phyloP scores from a whole-genome alignment of 2,797 vertebrate genomes.

The Morelia viridis region DNA sequence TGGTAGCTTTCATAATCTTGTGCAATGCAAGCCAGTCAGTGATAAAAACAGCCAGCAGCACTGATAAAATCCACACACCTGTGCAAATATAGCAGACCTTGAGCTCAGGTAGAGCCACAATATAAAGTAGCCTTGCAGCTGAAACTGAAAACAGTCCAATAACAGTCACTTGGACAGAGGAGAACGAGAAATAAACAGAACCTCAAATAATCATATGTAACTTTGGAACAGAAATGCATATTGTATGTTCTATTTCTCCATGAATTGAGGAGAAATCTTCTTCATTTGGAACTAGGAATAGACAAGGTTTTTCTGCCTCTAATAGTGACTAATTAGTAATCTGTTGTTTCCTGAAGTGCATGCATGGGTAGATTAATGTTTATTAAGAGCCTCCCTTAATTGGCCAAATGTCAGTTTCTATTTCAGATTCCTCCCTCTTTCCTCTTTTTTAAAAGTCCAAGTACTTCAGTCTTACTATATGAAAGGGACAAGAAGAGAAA shows the following conservation, averaged over 20 bases:
- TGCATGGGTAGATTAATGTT: background rate
- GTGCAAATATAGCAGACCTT: background rate
- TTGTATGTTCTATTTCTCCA: background rate
- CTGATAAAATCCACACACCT: too few relatives aligned
- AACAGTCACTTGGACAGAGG: background rate
- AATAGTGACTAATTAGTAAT: background rate
- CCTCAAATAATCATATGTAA: too few relatives aligned
- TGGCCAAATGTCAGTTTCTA: background rate
- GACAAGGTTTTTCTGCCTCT: background rate
- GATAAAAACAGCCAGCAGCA: background rate
- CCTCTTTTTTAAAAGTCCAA: background rate
- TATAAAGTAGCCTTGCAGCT: background rate
- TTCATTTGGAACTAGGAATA: background rate
- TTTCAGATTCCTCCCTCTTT: background rate
- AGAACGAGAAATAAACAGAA: too few relatives aligned
- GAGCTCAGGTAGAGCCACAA: background rate
- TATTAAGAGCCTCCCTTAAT: background rate
- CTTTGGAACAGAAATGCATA: background rate
- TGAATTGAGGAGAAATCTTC: background rate
- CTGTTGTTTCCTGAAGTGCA: background rate
- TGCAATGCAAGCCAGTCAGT: background rate
- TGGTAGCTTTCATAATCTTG: background rate
- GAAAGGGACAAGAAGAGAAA: background rate
- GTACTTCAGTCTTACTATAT: background rate
- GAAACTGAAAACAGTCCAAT: background rate